Base-by-base conservation (phyloP, 2,888 invertebrate genomes). In the Amiota communis region DNA sequence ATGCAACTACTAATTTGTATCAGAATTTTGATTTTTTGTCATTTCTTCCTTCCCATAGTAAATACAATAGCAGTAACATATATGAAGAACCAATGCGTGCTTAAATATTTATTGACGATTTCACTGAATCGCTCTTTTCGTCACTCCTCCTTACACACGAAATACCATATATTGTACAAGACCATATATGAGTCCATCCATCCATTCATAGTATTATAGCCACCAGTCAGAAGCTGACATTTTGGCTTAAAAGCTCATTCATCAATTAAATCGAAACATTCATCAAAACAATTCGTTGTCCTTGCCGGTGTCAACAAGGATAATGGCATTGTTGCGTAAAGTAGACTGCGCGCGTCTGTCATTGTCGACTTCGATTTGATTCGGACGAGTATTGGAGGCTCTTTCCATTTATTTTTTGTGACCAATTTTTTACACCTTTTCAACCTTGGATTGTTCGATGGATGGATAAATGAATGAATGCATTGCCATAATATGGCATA, bases 241-340 rank as follows among this genome's bases (percentile, higher is more conserved):
- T 23, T 53, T 20, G 23, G 82, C 83, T 87, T 86, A 84, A 86
- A 87, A 86, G 80, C 81, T 77, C 87, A 87, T 87, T 84, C 87
- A 86, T 87, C 87, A 87, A 87, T 87, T 87, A 87, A 87, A 87
- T 86, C 81, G 82, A 81, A 79, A 79, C 87, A 87, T 87, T 86
- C 86, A 86, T 87, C 87, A 87, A 84, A 84, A 84, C 82, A 86
- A 83, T 85, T 80, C 36, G 36, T 79, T 75, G 74, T 74, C 77
- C 84, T 77, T 76, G 81, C 79, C 74, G 82, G 72, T 79, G 82
- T 81, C 83, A 80, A 73, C 81, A 46, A n/a, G 13, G 63, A 12
- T 46, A 13, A 11, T 46, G 36, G 15, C n/a, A 36, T 36, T 36
- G 36, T 36, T 36, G 36, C 6, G 36, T 36, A 36, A 36, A 36